Evolutionary conservation across 2,888 invertebrate species (phyloP), one percentile per base, ranked within the genome.

Genomic region (Odontomyia ornata): DNA sequence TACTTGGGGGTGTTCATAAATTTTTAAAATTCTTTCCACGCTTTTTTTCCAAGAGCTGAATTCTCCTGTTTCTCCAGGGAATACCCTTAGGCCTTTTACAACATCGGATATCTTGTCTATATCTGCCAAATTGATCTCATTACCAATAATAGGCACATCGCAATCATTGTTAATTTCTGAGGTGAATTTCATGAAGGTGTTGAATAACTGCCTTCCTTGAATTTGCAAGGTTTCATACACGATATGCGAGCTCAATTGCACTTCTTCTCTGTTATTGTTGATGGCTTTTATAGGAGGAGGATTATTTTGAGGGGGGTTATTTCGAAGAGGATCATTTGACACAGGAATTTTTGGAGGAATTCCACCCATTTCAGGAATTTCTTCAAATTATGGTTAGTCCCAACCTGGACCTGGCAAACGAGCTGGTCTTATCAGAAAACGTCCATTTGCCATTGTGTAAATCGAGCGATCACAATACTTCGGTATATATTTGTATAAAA

Each of bases 21-120:
- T 69, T 69, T 11, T 23, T 1, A 69, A 25, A 47, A 69, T 69
- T 25, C 47, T 21, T 25, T 47, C 69, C 7, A 52, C 25, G 27
- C 69, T 69, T 47, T 69, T 69, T 47, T 69, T 69, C 47, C 47
- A 69, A 13, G 69, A 69, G 52, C 69, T 69, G 47, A 69, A 69
- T 52, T 47, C 47, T n/a, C 69, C 69, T 21, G 69, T 23, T 69
- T 69, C 25, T 15, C 69, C 47, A 11, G 47, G 23, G 18, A 69
- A 69, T 27, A 7, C 18, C 47, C 69, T 46, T n/a, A 69, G 69
- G n/a, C 69, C 25, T 69, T 69, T 69, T 13, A 69, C 69, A 15
- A 72, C 56, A 21, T 56, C 56, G 56, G 56, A 18, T 60, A 60
- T 25, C 25, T 25, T 60, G 25, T 60, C 60, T 23, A 60, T 21